Evolutionary conservation across 2,113 vertebrate species (phyloP), one percentile per base, ranked within the genome.

Genomic region (Triplophysa siluroides): DNA sequence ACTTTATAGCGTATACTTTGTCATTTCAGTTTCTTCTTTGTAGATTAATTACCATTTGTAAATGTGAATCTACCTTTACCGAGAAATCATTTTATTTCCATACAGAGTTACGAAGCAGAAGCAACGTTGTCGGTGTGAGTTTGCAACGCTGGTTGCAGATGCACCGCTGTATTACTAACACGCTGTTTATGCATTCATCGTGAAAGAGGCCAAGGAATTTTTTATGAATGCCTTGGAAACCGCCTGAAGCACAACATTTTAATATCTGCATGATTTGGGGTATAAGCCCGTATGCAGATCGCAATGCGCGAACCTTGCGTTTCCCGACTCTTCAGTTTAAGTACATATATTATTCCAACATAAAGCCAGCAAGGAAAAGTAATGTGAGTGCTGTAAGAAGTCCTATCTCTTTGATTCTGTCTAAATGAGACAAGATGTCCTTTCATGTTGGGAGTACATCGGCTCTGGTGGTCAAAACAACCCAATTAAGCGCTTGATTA

Each of bases 401-500:
- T 10, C 19, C 2, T 23, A 29, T 54, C 45, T 45, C 72, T 52
- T 68, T 68, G 41, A 68, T 60, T 71, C 41, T 14, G 7, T 64
- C 71, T 63, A 61, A 69, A 84, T 29, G 21, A 71, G 78, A 71
- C 80, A 76, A 54, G 56, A 66, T 72, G 80, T 29, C 71, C 76
- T 82, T 82, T 82, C 78, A 64, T 60, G 64, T 50, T 38, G 72
- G 45, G 21, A 62, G 26, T 76, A 81, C 64, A 74, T 62, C 71
- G 64, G 60, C 70, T 85, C 47, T 76, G 71, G 75, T 67, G 66
- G 72, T 62, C 71, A 74, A 72, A 73, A 67, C 72, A 54, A 60
- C 14, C 83, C 83, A 82, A 85, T 82, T 82, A 79, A 52, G 50
- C 9, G 8, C 60, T 71, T 79, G 77, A 85, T 85, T 82, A 76